phyloP scores from a whole-genome alignment of 2,113 vertebrate species.

The Ivindomyrus marchei region DNA sequence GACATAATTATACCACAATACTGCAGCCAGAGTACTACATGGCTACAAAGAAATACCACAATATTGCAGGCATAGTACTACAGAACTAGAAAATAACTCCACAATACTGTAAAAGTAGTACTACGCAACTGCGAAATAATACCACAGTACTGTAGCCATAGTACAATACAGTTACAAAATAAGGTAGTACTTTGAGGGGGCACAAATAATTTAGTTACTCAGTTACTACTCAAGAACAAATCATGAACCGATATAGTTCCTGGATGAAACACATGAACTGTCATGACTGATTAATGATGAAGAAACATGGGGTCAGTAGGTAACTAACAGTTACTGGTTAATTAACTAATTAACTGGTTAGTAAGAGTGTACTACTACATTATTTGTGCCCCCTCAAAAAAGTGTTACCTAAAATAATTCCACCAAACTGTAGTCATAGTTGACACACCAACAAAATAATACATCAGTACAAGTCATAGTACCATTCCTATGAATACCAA shows the following conservation, averaged over 20 bases:
- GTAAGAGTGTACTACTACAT: neutral
- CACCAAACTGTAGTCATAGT: neutral
- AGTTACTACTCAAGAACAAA: neutral
- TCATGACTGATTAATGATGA: neutral
- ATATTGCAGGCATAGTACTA: neutral
- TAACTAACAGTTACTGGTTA: neutral
- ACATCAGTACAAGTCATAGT: neutral
- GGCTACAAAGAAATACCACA: neutral
- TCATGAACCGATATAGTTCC: neutral
- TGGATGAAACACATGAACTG: neutral
- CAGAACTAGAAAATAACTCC: neutral
- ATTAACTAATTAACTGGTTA: neutral
- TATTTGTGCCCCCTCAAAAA: neutral
- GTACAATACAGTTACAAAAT: neutral
- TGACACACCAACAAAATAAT: neutral
- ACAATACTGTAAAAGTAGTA: neutral
- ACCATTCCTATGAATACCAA: neutral
- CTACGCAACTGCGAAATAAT: neutral
- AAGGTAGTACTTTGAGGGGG: neutral
- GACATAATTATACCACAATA: neutral
- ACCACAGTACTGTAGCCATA: neutral
- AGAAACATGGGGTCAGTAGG: neutral
- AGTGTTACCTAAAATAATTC: neutral
- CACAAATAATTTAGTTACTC: neutral
- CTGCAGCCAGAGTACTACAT: neutral